phyloP scores from a whole-genome alignment of 2,888 invertebrate species.

The Pollenia amentaria region DNA sequence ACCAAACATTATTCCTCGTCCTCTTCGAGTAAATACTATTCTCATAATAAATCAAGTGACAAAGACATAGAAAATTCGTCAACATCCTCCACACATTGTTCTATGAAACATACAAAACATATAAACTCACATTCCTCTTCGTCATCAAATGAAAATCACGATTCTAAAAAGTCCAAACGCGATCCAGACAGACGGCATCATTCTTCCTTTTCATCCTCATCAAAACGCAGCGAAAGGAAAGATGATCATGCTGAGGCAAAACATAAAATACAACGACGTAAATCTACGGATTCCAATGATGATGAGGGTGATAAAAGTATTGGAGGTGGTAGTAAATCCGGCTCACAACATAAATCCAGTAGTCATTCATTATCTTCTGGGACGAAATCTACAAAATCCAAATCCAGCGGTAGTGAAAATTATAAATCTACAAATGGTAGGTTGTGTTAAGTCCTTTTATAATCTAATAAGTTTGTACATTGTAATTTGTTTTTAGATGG shows the following conservation, averaged over 20 bases:
- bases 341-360: conserved; percentile 49
- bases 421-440: conserved; percentile 48
- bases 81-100: conserved; percentile 60
- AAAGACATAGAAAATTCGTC: conserved; percentile 61
- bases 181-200: conserved; percentile 72
- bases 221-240: conserved; percentile 71
- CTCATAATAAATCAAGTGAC: conserved; percentile 63
- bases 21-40: conserved; percentile 64
- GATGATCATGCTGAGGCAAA: conserved; percentile 91
- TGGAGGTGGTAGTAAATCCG: conserved; percentile 44
- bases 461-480: not conserved
- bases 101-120: conserved; percentile 75
- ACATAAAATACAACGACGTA: conserved; percentile 87
- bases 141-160: conserved; percentile 73
- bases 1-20: conserved; percentile 78
- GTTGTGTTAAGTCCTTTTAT: not conserved
- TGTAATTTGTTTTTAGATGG: not conserved
- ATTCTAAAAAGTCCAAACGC: conserved; percentile 72
- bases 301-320: conserved; percentile 87
- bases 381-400: conserved; percentile 52
- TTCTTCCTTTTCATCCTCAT: conserved; percentile 76
- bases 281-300: conserved; percentile 93
- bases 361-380: conserved; percentile 2
- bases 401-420: conserved; percentile 19
- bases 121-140: conserved; percentile 74